Evolutionary conservation across 1,140 invertebrate genomes (phyloP), one percentile per base, ranked within the genome.

Genomic region (Drosophila nasuta): DNA sequence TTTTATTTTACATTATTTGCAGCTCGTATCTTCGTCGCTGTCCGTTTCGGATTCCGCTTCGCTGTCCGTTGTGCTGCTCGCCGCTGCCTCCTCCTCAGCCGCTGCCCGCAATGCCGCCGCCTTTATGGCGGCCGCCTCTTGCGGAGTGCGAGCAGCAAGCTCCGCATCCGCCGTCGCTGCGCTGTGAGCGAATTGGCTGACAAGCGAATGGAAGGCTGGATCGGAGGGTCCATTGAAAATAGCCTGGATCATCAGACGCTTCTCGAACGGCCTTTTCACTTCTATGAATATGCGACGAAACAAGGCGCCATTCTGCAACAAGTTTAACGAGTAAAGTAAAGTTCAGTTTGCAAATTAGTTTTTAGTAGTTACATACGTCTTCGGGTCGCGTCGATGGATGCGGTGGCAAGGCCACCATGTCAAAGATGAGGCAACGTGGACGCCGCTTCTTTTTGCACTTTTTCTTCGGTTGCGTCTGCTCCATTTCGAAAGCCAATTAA

Each of bases 251-350:
- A 65, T 10, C 8, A 65, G 48, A 0, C 48, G 48, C 35, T 45
- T 54, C 5, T 65, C 62, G 6, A 2, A 0, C 11, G 62, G 25
- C 2, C 38, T 13, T 1, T n/a, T 1, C 5, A 65, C 30, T 5
- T 52, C 2, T 10, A 65, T 0, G 7, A 30, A 35, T 11, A 54
- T 43, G 20, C 33, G 49, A 0, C 62, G 62, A 43, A 64, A 51
- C n/a, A 5, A 2, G 17, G 17, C 62, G 20, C 62, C 62, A 8
- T 52, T 43, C 62, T 64, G 35, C 5, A 7, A 13, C 5, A 15
- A n/a, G n/a, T 7, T 2, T 7, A 0, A 30, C 15, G 49, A 7
- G 33, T 33, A 6, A 33, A 25, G 6, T 35, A 35, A 35, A 35
- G 35, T 41, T 48, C 17, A 20, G 15, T 48, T 25, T 25, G 20